Conservation (phyloP, 1,140 invertebrate genomes). For the Drosophila bocki region DNA sequence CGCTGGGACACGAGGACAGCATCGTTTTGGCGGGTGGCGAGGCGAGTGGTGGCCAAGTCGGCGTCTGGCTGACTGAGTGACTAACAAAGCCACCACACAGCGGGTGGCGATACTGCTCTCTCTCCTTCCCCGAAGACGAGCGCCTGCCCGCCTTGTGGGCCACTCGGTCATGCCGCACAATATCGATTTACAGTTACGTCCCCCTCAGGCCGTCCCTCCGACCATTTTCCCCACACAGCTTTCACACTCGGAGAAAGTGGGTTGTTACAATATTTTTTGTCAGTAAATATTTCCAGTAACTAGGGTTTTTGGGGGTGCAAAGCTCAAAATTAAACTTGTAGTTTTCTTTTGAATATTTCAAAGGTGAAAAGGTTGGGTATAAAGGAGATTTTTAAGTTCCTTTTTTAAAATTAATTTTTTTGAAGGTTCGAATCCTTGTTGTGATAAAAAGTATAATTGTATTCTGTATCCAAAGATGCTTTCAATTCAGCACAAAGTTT, state of each 20-base stretch:
- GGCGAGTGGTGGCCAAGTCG: slow-evolving; percentile 25
- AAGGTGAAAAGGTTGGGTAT: background rate
- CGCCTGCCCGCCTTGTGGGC: slow-evolving; percentile 66
- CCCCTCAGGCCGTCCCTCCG: background rate
- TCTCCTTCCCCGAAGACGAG: slow-evolving; percentile 12
- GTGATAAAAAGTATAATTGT: too few species aligned
- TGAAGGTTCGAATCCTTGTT: too few species aligned
- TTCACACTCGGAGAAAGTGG: slow-evolving; percentile 7
- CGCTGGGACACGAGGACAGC: slow-evolving; percentile 34
- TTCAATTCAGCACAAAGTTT: background rate
- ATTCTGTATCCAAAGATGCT: background rate
- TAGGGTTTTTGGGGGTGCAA: background rate
- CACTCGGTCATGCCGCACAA: slow-evolving; percentile 81
- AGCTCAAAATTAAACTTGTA: background rate
- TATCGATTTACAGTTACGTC: slow-evolving; percentile 74
- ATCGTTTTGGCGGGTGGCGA: slow-evolving; percentile 16
- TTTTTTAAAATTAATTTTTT: background rate
- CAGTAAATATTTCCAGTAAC: background rate
- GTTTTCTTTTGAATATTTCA: background rate
- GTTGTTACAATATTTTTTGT: background rate
- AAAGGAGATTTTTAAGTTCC: background rate
- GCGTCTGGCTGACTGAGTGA: slow-evolving; percentile 63
- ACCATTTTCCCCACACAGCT: slow-evolving; percentile 30
- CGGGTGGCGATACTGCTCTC: slow-evolving; percentile 12
- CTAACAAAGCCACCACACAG: slow-evolving; percentile 67